Conservation (phyloP, 1,140 invertebrate species). For the Gonatopus flavifemur region DNA sequence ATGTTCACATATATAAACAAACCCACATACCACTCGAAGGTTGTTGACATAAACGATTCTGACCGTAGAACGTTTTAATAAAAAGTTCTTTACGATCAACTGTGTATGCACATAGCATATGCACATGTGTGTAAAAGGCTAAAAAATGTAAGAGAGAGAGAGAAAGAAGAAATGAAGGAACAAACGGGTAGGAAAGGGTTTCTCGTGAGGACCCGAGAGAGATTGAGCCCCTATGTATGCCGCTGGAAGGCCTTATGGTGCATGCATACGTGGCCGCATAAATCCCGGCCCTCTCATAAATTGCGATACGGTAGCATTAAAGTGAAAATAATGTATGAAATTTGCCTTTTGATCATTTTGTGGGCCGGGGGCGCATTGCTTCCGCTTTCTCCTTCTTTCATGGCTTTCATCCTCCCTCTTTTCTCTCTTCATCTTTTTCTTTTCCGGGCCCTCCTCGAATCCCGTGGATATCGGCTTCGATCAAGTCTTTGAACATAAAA, state of each 20-base stretch:
- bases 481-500: too few relatives aligned
- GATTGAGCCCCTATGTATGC: conserved; percentile 23
- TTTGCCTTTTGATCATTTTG: conserved; percentile 57
- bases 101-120: too few relatives aligned
- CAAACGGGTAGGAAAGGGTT: too few relatives aligned
- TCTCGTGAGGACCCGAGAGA: too few relatives aligned
- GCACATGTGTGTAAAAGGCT: too few relatives aligned
- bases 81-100: conserved; percentile 47
- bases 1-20: too few relatives aligned
- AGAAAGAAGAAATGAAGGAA: too few relatives aligned
- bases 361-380: conserved; percentile 50
- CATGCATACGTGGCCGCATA: conserved; percentile 44
- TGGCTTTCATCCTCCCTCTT: conserved; percentile 5
- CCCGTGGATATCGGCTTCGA: too few relatives aligned
- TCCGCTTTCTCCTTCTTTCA: conserved; percentile 41
- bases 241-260: conserved; percentile 34
- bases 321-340: conserved; percentile 57
- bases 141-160: too few relatives aligned
- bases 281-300: conserved; percentile 52
- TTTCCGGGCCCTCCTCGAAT: background rate
- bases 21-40: conserved; percentile 33
- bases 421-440: background rate
- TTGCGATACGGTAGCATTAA: conserved; percentile 57
- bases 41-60: conserved; percentile 38
- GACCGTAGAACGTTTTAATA: conserved; percentile 47